Evolutionary conservation across 2,113 vertebrate genomes (phyloP), one percentile per base, ranked within the genome.

Genomic region (Rana temporaria): DNA sequence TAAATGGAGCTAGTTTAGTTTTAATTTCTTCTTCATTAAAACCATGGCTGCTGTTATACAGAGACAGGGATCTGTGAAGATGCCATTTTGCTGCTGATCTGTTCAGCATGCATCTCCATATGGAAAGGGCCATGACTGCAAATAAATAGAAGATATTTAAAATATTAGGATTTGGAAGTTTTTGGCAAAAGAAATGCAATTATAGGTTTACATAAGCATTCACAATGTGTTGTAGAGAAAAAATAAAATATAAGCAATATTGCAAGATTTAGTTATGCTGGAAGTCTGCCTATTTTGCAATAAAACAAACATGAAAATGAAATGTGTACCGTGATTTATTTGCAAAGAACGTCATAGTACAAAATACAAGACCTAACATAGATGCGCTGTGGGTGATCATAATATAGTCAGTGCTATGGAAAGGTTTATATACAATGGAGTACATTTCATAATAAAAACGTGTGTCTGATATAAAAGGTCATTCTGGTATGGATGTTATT

Each of bases 21-120:
- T 88, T 93, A 71, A 98, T 88, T 81, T 92, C 86, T 22, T 93
- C 92, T 75, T 94, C 93, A 22, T 93, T 72, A 81, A 95, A 95
- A 66, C 90, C 91, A 79, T 93, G 90, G 78, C 84, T 64, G 48
- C 60, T 73, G 64, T 82, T 90, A 89, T 96, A 95, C 4, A 96
- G 86, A 3, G 90, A 86, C 48, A 90, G 11, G 12, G 83, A 87
- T n/a, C 88, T 87, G 60, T 90, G 90, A 18, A 89, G 91, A 20
- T 90, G 48, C 38, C 91, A 73, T 81, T 72, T 90, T 85, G 82
- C 70, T 57, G 81, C 89, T 68, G 85, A 0, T 75, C 85, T 57
- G 68, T 84, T 87, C 79, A 92, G 52, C 1, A 93, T 79, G 4
- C 79, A 90, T 87, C 90, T 94, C 82, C 91, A 91, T 76, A 88